Evolutionary conservation across 2,888 invertebrate species (phyloP).

Genomic region (Norana najaformis): DNA sequence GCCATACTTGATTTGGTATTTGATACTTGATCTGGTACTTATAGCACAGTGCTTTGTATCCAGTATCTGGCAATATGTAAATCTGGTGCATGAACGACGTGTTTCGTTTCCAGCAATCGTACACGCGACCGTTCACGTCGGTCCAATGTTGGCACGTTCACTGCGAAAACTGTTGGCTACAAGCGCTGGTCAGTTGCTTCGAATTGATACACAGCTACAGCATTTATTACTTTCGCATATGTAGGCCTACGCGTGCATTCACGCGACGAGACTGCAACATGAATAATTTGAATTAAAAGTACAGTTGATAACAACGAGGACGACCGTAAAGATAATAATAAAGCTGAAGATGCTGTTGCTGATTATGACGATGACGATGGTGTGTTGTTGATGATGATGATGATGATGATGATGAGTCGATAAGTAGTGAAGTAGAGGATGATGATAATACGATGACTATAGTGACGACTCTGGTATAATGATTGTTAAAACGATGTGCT

Average conservation of each 20-base stretch:
- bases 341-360: slow-evolving; percentile 26
- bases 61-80: too few relatives aligned
- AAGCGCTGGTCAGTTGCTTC: slow-evolving; percentile 68
- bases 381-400: too few relatives aligned
- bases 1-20: too few relatives aligned
- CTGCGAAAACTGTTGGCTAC: slow-evolving; percentile 82
- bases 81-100: not conserved
- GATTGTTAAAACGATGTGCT: too few relatives aligned
- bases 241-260: too few relatives aligned
- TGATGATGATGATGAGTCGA: slow-evolving; percentile 33
- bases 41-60: too few relatives aligned
- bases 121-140: slow-evolving; percentile 84
- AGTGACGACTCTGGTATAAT: slow-evolving; percentile 28
- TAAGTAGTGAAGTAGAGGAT: slow-evolving; percentile 29
- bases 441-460: slow-evolving; percentile 32
- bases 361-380: slow-evolving; percentile 33
- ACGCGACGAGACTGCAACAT: too few relatives aligned
- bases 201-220: not conserved
- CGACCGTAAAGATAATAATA: slow-evolving; percentile 31
- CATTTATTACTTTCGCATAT: not conserved
- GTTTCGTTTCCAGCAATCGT: slow-evolving; percentile 70
- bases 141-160: slow-evolving; percentile 96
- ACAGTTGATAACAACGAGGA: slow-evolving; percentile 22
- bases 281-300: too few relatives aligned
- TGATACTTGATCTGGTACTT: too few relatives aligned